Percentiles rank a stretch among this genome's conserved stretches.
phyloP scores from a whole-genome alignment of 2,888 invertebrate genomes.

The Cerceris ruficornis region DNA sequence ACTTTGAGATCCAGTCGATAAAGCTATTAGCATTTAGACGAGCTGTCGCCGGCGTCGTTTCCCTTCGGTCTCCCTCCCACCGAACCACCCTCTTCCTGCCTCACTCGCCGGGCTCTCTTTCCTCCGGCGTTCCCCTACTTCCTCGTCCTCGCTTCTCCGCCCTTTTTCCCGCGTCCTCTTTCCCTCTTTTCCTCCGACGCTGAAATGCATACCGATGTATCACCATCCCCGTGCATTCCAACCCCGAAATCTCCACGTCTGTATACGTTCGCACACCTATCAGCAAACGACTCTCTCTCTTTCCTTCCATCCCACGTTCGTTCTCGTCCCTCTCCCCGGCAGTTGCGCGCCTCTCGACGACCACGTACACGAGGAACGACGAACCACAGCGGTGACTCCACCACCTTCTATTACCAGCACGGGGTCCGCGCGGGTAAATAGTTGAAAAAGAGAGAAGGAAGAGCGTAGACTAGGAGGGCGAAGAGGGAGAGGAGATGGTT shows the following conservation, averaged over 20 bases:
- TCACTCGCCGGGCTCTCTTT: conserved; percentile 30
- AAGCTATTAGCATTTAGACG: conserved; percentile 82
- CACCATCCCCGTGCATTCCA: conserved; percentile 55
- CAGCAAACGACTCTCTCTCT: neutral
- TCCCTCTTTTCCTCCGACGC: conserved; percentile 64
- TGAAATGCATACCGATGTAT: conserved; percentile 80
- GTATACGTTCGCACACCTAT: conserved; percentile 15
- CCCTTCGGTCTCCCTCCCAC: conserved; percentile 15
- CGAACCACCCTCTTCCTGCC: conserved; percentile 26
- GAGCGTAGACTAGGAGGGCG: conserved; percentile 11
- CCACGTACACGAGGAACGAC: conserved; percentile 14
- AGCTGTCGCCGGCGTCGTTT: conserved; percentile 75
- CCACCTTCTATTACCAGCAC: conserved; percentile 63
- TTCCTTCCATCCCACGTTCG: neutral
- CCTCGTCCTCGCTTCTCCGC: conserved; percentile 46
- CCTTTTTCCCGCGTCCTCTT: conserved; percentile 31
- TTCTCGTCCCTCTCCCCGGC: conserved; percentile 8
- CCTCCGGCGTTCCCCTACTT: conserved; percentile 28
- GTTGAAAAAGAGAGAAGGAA: conserved; percentile 47
- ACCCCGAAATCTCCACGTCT: conserved; percentile 27
- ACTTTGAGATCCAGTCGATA: conserved; percentile 79
- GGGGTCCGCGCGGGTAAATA: conserved; percentile 55
- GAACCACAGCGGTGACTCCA: conserved; percentile 54
- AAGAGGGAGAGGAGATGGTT: conserved; percentile 42
- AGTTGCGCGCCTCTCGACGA: neutral